Evolutionary conservation across 2,113 vertebrate species (phyloP).

Genomic region (Raja brachyura): DNA sequence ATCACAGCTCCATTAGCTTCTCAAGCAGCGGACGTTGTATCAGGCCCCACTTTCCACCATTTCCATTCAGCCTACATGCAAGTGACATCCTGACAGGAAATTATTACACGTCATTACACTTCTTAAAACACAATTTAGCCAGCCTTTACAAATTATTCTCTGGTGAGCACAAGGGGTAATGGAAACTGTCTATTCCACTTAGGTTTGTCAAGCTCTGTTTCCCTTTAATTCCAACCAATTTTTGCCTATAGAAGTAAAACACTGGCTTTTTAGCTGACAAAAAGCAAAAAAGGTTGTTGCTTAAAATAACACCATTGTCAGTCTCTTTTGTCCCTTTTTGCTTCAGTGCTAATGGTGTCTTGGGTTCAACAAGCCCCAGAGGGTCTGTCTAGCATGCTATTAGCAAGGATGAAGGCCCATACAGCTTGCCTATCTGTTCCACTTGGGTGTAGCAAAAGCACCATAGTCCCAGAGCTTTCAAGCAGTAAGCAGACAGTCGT

Average conservation of each 20-base stretch:
- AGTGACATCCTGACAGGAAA: conserved; percentile 68
- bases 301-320: conserved; percentile 32
- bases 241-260: conserved; percentile 43
- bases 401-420: conserved; percentile 31
- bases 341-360: conserved; percentile 36
- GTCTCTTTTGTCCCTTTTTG: conserved; percentile 27
- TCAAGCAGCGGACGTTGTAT: conserved; percentile 46
- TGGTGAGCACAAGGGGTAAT: conserved; percentile 61
- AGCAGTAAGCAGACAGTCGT: conserved; percentile 41
- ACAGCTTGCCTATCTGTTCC: conserved; percentile 26
- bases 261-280: conserved; percentile 5
- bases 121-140: conserved; percentile 78
- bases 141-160: conserved; percentile 70
- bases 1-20: conserved; percentile 49
- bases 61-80: conserved; percentile 53
- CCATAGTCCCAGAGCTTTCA: conserved; percentile 35
- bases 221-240: conserved; percentile 44
- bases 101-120: conserved; percentile 75
- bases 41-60: conserved; percentile 43
- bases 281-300: conserved; percentile 20
- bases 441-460: conserved; percentile 40
- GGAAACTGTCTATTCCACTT: conserved; percentile 73
- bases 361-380: conserved; percentile 40
- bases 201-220: conserved; percentile 47
- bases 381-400: conserved; percentile 31